Conservation (phyloP, 1,140 invertebrate genomes). For the Anoplophora glabripennis region DNA sequence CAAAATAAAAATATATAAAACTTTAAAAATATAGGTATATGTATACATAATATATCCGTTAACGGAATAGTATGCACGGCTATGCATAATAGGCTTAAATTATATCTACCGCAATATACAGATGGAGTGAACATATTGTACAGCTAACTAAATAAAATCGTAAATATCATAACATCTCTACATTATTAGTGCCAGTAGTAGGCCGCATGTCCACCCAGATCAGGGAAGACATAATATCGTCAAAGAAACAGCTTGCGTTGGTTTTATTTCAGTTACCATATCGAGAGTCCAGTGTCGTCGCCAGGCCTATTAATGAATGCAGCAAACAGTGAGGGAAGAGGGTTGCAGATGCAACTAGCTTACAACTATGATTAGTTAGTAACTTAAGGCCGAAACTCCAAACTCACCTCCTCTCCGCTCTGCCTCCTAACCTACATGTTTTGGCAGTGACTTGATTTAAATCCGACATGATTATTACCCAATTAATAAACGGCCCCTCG, state of each 20-base stretch:
- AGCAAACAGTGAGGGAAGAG: slow-evolving; percentile 52
- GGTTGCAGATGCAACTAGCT: slow-evolving; percentile 30
- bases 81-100: slow-evolving; percentile 1
- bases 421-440: slow-evolving; percentile 9
- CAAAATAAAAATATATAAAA: slow-evolving; percentile 31
- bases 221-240: slow-evolving; percentile 38
- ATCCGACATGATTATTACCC: slow-evolving; percentile 1
- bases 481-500: slow-evolving; percentile 7
- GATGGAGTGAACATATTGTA: slow-evolving; percentile 24
- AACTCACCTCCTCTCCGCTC: background rate
- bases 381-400: slow-evolving; percentile 25
- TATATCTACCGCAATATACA: slow-evolving; percentile 24
- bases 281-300: slow-evolving; percentile 48
- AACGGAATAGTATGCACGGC: slow-evolving; percentile 11
- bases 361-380: slow-evolving; percentile 31
- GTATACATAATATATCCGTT: slow-evolving; percentile 1
- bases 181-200: slow-evolving; percentile 40
- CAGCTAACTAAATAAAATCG: slow-evolving; percentile 30
- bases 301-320: slow-evolving; percentile 50
- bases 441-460: slow-evolving; percentile 16
- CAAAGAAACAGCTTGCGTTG: slow-evolving; percentile 35
- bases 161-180: slow-evolving; percentile 44
- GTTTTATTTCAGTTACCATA: slow-evolving; percentile 41
- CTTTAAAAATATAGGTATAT: slow-evolving; percentile 18
- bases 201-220: slow-evolving; percentile 35